Conservation (phyloP, 2,888 invertebrate genomes). For the Chrysolina haemoptera region DNA sequence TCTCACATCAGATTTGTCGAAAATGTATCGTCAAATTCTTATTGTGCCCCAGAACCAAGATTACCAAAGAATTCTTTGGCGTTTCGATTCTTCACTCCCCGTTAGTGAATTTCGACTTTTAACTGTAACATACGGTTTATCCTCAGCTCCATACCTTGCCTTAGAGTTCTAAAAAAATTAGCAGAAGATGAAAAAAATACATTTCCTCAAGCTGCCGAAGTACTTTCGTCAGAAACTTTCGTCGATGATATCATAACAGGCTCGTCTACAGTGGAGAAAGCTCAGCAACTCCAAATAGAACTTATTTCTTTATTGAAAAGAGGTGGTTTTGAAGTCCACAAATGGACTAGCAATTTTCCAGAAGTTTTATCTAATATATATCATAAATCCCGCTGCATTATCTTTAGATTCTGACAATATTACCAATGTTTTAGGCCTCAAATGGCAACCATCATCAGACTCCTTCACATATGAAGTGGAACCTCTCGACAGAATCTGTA, state of each 20-base stretch:
- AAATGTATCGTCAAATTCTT: slow-evolving; percentile 17
- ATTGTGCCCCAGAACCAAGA: not conserved
- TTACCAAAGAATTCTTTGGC: not conserved
- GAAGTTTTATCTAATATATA: not conserved
- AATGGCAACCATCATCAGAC: slow-evolving; percentile 22
- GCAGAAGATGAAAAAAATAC: slow-evolving; percentile 7
- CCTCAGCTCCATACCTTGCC: slow-evolving; percentile 28
- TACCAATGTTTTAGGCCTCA: slow-evolving; percentile 11
- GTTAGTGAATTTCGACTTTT: not conserved
- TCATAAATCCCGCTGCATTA: slow-evolving; percentile 38
- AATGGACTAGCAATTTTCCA: slow-evolving; percentile 22
- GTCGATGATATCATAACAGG: slow-evolving; percentile 27
- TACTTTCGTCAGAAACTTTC: slow-evolving; percentile 9
- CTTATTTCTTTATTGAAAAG: slow-evolving; percentile 2
- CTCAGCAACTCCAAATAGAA: slow-evolving; percentile 14
- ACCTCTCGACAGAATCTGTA: slow-evolving; percentile 13
- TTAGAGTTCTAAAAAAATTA: slow-evolving; percentile 21
- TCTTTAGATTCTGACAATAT: not conserved
- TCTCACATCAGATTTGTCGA: slow-evolving; percentile 14
- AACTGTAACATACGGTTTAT: slow-evolving; percentile 21
- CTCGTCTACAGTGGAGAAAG: slow-evolving; percentile 1
- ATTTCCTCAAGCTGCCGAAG: slow-evolving; percentile 18
- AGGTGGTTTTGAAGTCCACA: slow-evolving; percentile 14
- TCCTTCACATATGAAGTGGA: slow-evolving; percentile 8
- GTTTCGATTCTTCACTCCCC: not conserved